Conservation (phyloP, 2,113 vertebrate species). For the Caretta caretta region DNA sequence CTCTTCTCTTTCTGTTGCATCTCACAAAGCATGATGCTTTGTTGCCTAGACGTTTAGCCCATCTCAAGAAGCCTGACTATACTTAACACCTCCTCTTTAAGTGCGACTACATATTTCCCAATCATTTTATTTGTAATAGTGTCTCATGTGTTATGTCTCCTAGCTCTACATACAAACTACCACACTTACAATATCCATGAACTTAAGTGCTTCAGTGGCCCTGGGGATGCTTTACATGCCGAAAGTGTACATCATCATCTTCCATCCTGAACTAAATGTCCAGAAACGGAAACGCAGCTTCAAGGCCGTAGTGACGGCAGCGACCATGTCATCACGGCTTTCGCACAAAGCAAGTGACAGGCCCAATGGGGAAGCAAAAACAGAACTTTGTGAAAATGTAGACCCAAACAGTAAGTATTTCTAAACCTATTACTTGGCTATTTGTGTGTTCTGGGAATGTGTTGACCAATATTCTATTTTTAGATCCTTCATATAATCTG, state of each 20-base stretch:
- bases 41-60: neutral
- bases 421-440: neutral
- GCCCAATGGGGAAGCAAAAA: conserved; percentile 97
- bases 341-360: conserved; percentile 95
- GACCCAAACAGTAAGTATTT: conserved; percentile 93
- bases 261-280: conserved; percentile 97
- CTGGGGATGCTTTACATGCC: conserved; percentile 99
- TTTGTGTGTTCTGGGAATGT: neutral
- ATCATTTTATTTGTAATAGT: conserved; percentile 73
- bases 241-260: conserved; percentile 99
- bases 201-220: conserved; percentile 95
- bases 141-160: conserved; percentile 72
- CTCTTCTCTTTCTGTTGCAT: neutral
- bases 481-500: neutral
- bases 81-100: neutral
- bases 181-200: conserved; percentile 98
- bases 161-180: conserved; percentile 99
- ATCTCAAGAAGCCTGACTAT: neutral
- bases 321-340: conserved; percentile 94
- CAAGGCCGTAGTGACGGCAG: conserved; percentile 95
- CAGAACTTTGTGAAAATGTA: conserved; percentile 94
- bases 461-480: neutral
- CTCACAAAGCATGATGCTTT: neutral
- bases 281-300: conserved; percentile 97
- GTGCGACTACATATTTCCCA: neutral